Evolutionary conservation across 2,888 invertebrate genomes (phyloP).

Genomic region (Eupeodes latifasciatus): DNA sequence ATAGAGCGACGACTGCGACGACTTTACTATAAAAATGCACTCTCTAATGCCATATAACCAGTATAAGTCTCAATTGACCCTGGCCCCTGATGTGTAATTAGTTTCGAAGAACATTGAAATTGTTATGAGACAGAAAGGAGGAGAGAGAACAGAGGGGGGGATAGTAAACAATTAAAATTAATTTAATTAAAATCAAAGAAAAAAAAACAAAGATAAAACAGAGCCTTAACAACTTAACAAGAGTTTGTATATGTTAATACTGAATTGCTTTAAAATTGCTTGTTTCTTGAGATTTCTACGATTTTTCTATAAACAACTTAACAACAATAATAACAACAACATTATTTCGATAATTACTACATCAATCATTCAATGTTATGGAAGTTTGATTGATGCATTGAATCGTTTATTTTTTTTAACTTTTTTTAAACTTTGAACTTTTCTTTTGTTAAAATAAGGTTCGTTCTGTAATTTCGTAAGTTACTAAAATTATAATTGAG

Average conservation of each 20-base stretch:
- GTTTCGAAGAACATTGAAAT: slow-evolving; percentile 41
- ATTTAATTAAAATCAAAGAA: background rate
- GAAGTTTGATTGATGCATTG: background rate
- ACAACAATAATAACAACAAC: too few species aligned
- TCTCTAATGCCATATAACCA: slow-evolving; percentile 9
- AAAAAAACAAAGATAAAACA: background rate
- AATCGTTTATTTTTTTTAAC: background rate
- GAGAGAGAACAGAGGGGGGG: too few species aligned
- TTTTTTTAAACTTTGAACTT: background rate
- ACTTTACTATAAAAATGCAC: slow-evolving; percentile 5
- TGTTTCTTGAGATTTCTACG: too few species aligned
- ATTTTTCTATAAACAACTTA: too few species aligned
- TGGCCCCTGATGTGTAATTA: slow-evolving; percentile 69
- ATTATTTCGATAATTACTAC: background rate
- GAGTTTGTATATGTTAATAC: background rate
- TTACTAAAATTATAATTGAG: too few species aligned
- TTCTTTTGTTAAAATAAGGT: too few species aligned
- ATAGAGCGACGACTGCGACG: background rate
- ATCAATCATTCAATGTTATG: background rate
- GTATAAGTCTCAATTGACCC: slow-evolving; percentile 62
- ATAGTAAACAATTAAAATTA: slow-evolving; percentile 1
- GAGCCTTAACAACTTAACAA: background rate
- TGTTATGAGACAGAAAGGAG: background rate
- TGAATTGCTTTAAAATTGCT: background rate
- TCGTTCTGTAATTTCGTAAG: too few species aligned